Base-by-base conservation (phyloP, 2,797 vertebrate genomes). In the Sandelia bainsii region DNA sequence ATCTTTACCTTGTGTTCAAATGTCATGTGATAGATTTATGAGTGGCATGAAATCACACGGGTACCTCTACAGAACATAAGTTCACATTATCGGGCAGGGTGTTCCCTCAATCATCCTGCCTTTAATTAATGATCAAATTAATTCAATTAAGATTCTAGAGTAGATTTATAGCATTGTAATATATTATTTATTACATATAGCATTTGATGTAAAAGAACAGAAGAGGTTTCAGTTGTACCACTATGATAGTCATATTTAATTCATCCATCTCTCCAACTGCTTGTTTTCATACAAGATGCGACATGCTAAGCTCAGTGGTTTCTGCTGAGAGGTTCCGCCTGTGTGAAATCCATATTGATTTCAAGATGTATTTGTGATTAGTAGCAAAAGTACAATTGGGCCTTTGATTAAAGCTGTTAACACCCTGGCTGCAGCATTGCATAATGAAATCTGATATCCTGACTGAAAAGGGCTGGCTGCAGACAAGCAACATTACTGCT, bases 401-500 rank as follows among this genome's bases (percentile, higher is more conserved):
- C 13, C 62, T 63, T 62, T 81, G 83, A 92, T 93, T 80, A 90
- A 88, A 91, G 83, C 75, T 65, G 60, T 62, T 42, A 63, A 66
- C 25, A 53, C 51, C 69, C 60, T 23, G 25, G 59, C 52, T 50
- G 77, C 54, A 76, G 53, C 44, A 6, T 45, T 45, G 72, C 58
- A 59, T 87, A 87, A 89, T 91, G 69, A 91, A 85, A 93, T 87
- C 82, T 80, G 80, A 91, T 86, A 85, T 71, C 44, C 50, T 20
- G 22, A 46, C 71, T 77, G 57, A 66, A 56, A 57, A 60, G 44
- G 70, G 79, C 67, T 51, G 60, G 54, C 74, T 56, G 59, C 40
- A 77, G 75, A 73, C 69, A 44, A 62, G 61, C 72, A 64, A 75
- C 64, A 78, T 50, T 52, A 44, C 51, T 19, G 76, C 42, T 66